Evolutionary conservation across 2,797 vertebrate species (phyloP).

Genomic region (Schizothorax lantsangensis): DNA sequence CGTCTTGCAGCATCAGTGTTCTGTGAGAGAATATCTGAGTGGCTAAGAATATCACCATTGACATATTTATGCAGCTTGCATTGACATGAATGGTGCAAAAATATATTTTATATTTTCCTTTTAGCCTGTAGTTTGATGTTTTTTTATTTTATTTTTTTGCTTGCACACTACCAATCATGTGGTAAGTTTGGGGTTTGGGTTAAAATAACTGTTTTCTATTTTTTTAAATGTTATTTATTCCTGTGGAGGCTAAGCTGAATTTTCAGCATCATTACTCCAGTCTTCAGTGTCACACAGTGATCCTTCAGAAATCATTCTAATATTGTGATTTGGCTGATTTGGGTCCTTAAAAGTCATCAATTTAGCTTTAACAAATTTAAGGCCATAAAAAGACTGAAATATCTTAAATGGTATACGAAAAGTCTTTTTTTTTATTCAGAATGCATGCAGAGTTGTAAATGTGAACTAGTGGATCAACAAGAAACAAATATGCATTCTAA

Average conservation of each 20-base stretch:
- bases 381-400: not conserved
- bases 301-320: not conserved
- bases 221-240: not conserved
- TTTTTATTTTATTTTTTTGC: not conserved
- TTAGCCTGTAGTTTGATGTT: not conserved
- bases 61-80: slow-evolving; percentile 6
- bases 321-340: not conserved
- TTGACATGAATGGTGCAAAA: not conserved
- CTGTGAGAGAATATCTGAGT: not conserved
- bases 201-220: not conserved
- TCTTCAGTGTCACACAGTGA: not conserved
- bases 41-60: slow-evolving; percentile 16
- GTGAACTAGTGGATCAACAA: too few relatives aligned
- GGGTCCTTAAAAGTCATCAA: not conserved
- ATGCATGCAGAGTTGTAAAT: too few relatives aligned
- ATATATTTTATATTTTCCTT: not conserved
- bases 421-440: too few relatives aligned
- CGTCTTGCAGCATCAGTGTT: not conserved
- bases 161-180: not conserved
- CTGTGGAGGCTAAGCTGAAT: not conserved
- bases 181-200: not conserved
- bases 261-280: not conserved
- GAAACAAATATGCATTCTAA: too few relatives aligned
- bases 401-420: not conserved
- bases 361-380: not conserved